Base-by-base conservation (phyloP, 2,113 vertebrate species). In the Ptilonorhynchus violaceus region DNA sequence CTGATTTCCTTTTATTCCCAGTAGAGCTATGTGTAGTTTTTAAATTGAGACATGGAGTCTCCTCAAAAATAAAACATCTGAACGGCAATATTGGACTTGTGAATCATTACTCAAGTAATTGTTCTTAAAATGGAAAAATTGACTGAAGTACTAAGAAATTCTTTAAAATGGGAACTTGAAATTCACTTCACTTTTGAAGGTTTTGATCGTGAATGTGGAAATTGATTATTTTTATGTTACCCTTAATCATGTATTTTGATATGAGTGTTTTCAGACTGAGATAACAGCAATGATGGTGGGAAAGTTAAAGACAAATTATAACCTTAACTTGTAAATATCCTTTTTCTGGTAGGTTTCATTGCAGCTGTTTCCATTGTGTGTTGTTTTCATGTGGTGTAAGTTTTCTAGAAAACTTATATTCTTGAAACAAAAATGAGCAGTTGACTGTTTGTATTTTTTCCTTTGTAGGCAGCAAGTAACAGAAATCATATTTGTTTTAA, bases 401-500 rank as follows among this genome's bases (percentile, higher is more conserved):
- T 58, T 83, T 88, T 18, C 37, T 25, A 41, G 50, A 56, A 85
- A 82, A 63, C 31, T 33, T 64, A 4, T 0, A 5, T 76, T 95
- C 68, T 74, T 81, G 30, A 72, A 47, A 84, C 44, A 77, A 95
- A 92, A 92, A 96, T 30, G 25, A 92, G 5, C 53, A 63, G 68
- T 44, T 94, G 85, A 93, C 77, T 47, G 41, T 96, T 91, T 93
- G 28, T 72, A 67, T 95, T 75, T 92, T 94, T 94, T 35, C 60
- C 10, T 92, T 97, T 98, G 52, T 81, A 99, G 99, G 98, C 99
- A 99, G 97, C 99, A 99, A 98, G 99, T 99, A 97, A 99, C 99
- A 50, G 99, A 99, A 98, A 99, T 99, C 83, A 99, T 99, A 98
- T 99, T 99, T 97, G 99, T 99, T 96, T 98, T 99, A 98, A 99